Conservation (phyloP, 2,888 invertebrate species). For the Lypha dubia region DNA sequence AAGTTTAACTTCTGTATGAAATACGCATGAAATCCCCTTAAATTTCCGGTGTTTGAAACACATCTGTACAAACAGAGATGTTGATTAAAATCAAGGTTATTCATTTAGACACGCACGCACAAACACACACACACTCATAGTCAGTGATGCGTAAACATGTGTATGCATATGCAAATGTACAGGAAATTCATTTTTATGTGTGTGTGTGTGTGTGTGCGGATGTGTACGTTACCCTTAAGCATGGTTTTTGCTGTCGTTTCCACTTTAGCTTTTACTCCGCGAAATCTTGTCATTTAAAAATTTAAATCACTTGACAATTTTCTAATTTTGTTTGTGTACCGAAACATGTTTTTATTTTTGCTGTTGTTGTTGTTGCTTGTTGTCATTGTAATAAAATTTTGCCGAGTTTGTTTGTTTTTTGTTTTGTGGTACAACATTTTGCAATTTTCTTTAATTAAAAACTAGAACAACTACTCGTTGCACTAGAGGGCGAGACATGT, state of each 20-base stretch:
- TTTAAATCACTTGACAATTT: slow-evolving; percentile 51
- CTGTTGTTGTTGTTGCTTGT: neutral
- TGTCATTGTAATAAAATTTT: slow-evolving; percentile 23
- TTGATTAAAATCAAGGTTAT: slow-evolving; percentile 47
- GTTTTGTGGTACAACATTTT: neutral
- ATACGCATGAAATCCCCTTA: slow-evolving; percentile 2
- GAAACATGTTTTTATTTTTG: neutral
- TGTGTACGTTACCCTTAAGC: slow-evolving; percentile 9
- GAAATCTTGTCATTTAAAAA: slow-evolving; percentile 20
- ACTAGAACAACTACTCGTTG: slow-evolving; percentile 5
- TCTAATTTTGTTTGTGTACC: neutral
- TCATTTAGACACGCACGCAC: neutral
- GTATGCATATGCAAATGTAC: neutral
- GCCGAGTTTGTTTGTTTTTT: neutral
- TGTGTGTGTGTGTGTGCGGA: no score
- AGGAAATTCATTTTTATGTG: slow-evolving; percentile 33
- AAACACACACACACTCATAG: neutral
- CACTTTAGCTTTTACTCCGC: neutral
- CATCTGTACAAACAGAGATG: neutral
- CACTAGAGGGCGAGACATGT: slow-evolving; percentile 46
- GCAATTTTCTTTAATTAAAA: slow-evolving; percentile 52
- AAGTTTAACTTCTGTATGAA: neutral
- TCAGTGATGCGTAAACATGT: neutral
- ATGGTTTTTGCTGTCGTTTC: neutral
- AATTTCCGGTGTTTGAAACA: slow-evolving; percentile 4